Evolutionary conservation across 1,140 invertebrate genomes (phyloP), one percentile per base, ranked within the genome.

Genomic region (Aphaenogaster rudis): DNA sequence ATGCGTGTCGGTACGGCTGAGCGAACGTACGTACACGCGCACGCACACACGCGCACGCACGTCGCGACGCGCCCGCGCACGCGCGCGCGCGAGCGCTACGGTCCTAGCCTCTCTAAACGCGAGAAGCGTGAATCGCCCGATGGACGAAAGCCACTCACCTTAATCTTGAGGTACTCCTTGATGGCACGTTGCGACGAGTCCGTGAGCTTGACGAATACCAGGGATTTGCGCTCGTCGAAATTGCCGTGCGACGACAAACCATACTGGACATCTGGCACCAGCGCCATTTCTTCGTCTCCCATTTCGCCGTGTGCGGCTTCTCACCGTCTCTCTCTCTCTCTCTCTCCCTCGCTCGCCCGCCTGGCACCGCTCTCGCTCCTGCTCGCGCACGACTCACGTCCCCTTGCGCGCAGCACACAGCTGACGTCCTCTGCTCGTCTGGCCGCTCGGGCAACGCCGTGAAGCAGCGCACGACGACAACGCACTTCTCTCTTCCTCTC

Each of bases 251-350:
- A 98, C 96, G 98, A 98, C 96, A 99, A 98, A 96, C 98, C 98
- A 98, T 99, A 99, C 96, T 98, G 97, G 96, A 97, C 97, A 97
- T 98, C 98, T 97, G 98, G 97, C 96, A 97, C 97, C 96, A 99
- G 97, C 97, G 98, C 98, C 98, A 98, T 99, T 98, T 98, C 96
- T 96, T 77, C 90, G 87, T 91, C 90, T 88, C 90, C 90, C 90
- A 81, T 81, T 71, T 81, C 78, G 88, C 95, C 92, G 89, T 84
- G 69, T 50, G 69, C 91, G 91, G 89, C 88, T 92, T 91, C 92
- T 88, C 92, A 94, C 94, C 91, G 78, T 66, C 63, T 45, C 63
- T 48, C 57, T 69, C 21, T 9, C 77, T 15, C 45, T 66, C 63
- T 15, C 45, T 66, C 63, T 45, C 63, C 5, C 77, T 80, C 85